Evolutionary conservation across 1,140 invertebrate genomes (phyloP).

Genomic region (Zaprionus gabonicus): DNA sequence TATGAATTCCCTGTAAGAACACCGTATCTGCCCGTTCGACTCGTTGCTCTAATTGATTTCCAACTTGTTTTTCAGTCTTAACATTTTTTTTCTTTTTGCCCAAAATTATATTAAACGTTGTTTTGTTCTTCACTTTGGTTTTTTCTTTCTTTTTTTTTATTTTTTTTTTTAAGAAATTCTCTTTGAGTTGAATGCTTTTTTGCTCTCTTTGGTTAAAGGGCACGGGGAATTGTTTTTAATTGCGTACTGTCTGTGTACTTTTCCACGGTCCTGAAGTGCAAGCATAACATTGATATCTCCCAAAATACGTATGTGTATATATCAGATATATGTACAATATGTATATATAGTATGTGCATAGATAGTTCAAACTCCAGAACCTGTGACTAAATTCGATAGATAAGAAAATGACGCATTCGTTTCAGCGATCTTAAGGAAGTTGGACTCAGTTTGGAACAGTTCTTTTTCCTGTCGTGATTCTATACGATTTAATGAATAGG

Average conservation of each 20-base stretch:
- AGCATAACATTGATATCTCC: neutral
- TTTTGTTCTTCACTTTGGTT: conserved; percentile 21
- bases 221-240: conserved; percentile 24
- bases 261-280: conserved; percentile 16
- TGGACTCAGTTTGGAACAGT: neutral
- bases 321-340: neutral
- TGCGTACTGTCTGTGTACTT: conserved; percentile 20
- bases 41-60: neutral
- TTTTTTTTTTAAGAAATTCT: conserved; percentile 49
- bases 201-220: neutral
- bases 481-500: neutral
- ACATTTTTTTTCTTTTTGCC: conserved; percentile 7
- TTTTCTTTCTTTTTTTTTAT: neutral
- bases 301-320: conserved; percentile 1
- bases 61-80: neutral
- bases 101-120: conserved; percentile 53
- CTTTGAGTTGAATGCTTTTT: conserved; percentile 22
- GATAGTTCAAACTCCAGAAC: conserved; percentile 4
- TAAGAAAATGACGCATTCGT: neutral
- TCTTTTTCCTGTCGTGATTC: neutral
- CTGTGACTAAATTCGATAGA: conserved; percentile 11
- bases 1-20: neutral
- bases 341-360: neutral
- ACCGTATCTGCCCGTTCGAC: conserved; percentile 6
- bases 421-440: neutral